A percentile compares a stretch with the other conserved stretches of the same genome.
Evolutionary conservation across 2,113 vertebrate genomes (phyloP).

Genomic region (Ibidorhyncha struthersii): DNA sequence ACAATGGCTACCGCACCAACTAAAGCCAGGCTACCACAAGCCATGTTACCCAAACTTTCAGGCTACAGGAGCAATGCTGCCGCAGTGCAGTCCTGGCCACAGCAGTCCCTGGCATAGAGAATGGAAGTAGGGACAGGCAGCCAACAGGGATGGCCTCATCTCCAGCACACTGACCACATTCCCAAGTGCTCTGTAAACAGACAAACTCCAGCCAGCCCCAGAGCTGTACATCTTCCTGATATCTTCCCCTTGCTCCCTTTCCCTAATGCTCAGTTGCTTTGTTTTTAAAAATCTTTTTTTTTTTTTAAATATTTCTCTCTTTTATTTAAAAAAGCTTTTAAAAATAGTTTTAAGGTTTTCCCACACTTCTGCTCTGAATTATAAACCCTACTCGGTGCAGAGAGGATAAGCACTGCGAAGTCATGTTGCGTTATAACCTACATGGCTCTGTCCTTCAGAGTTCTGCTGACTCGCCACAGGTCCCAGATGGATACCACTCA

Average conservation of each 20-base stretch:
- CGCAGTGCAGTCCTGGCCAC: rapidly evolving
- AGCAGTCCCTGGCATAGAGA: neutral
- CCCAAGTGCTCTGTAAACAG: neutral
- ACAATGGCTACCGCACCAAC: rapidly evolving
- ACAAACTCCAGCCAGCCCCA: neutral
- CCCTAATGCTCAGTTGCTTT: neutral
- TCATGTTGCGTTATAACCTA: neutral
- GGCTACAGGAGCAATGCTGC: neutral
- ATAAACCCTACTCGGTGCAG: neutral
- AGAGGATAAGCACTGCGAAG: neutral
- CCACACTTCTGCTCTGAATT: neutral
- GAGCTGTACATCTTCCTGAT: neutral
- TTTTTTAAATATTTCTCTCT: no score
- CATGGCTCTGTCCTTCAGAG: neutral
- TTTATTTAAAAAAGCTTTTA: no score
- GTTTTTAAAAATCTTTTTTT: neutral
- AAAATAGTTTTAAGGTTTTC: neutral
- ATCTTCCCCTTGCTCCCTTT: neutral
- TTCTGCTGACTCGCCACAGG: neutral
- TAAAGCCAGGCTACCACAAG: neutral
- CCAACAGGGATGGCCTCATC: neutral
- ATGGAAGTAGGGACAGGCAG: neutral
- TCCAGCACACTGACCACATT: neutral
- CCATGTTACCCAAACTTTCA: neutral
- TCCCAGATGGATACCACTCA: neutral